Evolutionary conservation across 2,888 invertebrate genomes (phyloP), one percentile per base, ranked within the genome.

Genomic region (Drosophila subsilvestris): DNA sequence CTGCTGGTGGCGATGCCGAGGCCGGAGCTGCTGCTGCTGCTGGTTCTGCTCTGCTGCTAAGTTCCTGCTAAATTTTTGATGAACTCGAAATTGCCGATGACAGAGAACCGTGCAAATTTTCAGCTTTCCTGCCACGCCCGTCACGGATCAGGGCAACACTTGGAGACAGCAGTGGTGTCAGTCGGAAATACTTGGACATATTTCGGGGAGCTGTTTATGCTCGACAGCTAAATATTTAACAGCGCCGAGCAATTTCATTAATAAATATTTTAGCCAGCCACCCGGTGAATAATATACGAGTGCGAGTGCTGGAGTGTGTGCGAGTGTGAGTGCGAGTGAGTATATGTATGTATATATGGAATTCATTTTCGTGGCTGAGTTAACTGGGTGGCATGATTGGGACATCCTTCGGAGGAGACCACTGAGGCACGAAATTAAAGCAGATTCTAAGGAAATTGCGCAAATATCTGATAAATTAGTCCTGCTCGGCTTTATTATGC

Each of bases 1-100:
- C 32, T n/a, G 29, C 37, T 61, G 27, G 27, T 27, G 29, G 0
- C 10, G 29, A 12, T 10, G 29, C 29, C 29, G 10, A 10, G 0
- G 29, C 54, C n/a, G 9, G 54, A 37, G 17, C n/a, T 29, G 57
- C n/a, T 48, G 49, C 20, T 27, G 45, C 27, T 43, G 37, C 10
- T 22, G 57, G 14, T 48, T 44, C 32, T 27, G 27, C 20, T 51
- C 48, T 37, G 59, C 59, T 49, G 60, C 63, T 62, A 49, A 51
- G 55, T 66, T 56, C 51, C 65, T 55, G 79, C 63, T 85, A 76
- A 73, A 85, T 84, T 80, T 84, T 85, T 84, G 78, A 85, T 86
- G 85, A 85, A 76, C 76, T 80, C 73, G 49, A 85, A 84, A 84
- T 80, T 76, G 75, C 68, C 78, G 78, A 75, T 82, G 80, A 81